Conservation (phyloP, 2,888 invertebrate genomes). For the Helleia helle region DNA sequence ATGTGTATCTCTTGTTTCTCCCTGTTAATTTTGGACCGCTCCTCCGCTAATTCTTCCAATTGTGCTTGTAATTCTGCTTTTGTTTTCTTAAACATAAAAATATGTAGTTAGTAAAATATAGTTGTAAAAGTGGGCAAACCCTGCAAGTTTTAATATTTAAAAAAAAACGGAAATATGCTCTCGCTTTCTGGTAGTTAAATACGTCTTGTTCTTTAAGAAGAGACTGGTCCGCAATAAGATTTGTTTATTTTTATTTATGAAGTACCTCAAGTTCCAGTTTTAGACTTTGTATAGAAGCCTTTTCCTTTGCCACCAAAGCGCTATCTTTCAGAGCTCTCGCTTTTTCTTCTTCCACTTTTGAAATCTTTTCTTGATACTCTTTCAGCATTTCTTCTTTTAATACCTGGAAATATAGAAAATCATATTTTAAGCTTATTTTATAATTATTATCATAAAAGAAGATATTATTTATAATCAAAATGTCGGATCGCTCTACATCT, state of each 20-base stretch:
- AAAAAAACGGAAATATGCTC: no score
- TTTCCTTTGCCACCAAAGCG: constrained; percentile 47
- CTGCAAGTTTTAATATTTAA: no score
- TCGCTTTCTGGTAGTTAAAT: no score
- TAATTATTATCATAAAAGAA: no score
- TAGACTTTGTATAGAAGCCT: constrained; percentile 43
- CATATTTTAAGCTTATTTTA: no score
- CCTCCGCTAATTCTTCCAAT: constrained; percentile 54
- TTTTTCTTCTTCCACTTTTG: constrained; percentile 54
- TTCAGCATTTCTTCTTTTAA: constrained; percentile 56
- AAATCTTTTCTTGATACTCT: constrained; percentile 53
- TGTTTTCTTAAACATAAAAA: constrained; percentile 41
- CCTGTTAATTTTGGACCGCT: constrained; percentile 48
- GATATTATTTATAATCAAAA: no score
- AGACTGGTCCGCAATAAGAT: no score
- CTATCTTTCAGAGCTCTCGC: constrained; percentile 44
- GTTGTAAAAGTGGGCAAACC: no score
- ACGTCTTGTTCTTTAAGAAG: no score
- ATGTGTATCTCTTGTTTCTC: constrained; percentile 58
- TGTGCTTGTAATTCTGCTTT: constrained; percentile 58
- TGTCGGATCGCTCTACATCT: no score
- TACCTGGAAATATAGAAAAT: constrained; percentile 35
- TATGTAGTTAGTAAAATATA: no score
- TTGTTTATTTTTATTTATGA: no score
- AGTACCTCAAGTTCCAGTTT: constrained; percentile 62